Conservation (phyloP, 1,140 invertebrate genomes). For the Capitella teleta region DNA sequence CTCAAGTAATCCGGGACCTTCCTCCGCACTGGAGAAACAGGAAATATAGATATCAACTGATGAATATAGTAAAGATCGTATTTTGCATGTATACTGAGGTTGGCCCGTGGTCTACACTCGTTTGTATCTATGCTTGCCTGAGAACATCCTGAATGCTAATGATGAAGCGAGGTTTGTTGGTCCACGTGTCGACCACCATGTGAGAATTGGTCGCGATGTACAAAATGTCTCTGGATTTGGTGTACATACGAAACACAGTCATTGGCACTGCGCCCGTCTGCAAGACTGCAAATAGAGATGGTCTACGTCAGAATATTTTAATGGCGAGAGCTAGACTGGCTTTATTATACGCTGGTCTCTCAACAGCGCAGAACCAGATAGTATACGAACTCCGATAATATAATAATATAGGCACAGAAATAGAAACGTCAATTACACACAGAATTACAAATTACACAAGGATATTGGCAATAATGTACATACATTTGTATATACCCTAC, state of each 20-base stretch:
- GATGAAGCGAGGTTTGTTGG: constrained; percentile 1
- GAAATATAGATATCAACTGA: not conserved
- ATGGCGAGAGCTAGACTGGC: too few relatives aligned
- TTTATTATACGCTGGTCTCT: too few relatives aligned
- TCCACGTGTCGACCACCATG: constrained; percentile 6
- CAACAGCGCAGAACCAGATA: too few relatives aligned
- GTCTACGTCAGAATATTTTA: too few relatives aligned
- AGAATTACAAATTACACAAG: too few relatives aligned
- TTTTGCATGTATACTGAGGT: not conserved
- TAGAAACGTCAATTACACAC: too few relatives aligned
- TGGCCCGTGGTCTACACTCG: too few relatives aligned
- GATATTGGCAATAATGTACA: too few relatives aligned
- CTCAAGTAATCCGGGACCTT: not conserved
- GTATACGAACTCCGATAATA: too few relatives aligned
- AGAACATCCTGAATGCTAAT: constrained; percentile 3
- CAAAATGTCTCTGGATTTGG: constrained; percentile 4
- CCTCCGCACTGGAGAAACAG: not conserved
- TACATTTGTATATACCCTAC: too few relatives aligned
- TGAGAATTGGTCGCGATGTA: constrained; percentile 2
- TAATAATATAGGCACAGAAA: too few relatives aligned
- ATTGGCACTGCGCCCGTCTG: not conserved
- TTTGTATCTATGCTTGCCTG: not conserved
- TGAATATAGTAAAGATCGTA: not conserved
- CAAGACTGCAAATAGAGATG: constrained; percentile 6
- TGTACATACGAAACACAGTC: constrained; percentile 8